phyloP scores from a whole-genome alignment of 2,113 vertebrate genomes.

The Pontoporia blainvillei region DNA sequence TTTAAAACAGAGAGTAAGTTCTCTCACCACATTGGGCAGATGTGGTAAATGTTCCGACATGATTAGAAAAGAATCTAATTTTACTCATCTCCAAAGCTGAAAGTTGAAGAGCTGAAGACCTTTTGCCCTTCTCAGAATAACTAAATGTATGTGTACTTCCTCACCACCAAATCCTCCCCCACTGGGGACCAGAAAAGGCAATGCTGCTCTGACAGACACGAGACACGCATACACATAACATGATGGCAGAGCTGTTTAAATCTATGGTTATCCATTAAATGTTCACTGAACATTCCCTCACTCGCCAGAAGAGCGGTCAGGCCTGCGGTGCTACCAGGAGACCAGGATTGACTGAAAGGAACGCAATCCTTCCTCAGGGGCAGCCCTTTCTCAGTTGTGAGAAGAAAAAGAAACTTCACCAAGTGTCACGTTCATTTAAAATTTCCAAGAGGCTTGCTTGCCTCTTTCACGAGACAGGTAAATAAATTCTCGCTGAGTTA shows the following conservation, averaged over 20 bases:
- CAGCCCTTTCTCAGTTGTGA: not conserved
- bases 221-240: fast-evolving
- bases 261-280: fast-evolving
- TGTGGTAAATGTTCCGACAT: conserved; percentile 4
- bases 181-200: not conserved
- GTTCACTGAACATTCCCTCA: fast-evolving
- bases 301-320: not conserved
- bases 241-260: fast-evolving
- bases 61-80: not conserved
- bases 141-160: not conserved
- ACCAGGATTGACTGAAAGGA: fast-evolving
- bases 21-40: not conserved
- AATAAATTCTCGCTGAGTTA: not conserved
- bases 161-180: not conserved
- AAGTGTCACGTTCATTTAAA: not conserved
- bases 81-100: conserved; percentile 56
- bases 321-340: not conserved
- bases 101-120: conserved; percentile 73
- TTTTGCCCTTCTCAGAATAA: conserved; percentile 66
- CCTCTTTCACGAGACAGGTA: not conserved
- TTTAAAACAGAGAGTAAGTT: not conserved
- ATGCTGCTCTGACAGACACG: not conserved
- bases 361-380: fast-evolving
- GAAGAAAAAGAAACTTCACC: not conserved
- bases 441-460: not conserved